These are phyloP conservation scores for Zeugodacus cucurbitae DNA, from an alignment of 1,140 invertebrate species.

Conservation along the genomic window DNA sequence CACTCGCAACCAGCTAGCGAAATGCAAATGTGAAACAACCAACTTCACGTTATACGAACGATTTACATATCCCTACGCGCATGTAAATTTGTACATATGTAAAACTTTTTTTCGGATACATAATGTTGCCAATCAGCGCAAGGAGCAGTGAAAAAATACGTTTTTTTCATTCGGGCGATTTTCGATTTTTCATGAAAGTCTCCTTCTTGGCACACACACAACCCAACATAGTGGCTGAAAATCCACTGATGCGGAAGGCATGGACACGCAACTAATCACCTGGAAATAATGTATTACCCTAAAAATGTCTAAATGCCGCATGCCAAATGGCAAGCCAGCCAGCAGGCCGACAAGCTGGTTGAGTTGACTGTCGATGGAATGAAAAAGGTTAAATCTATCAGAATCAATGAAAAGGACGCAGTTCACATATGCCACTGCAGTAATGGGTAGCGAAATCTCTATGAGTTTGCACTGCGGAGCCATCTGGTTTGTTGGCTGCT, in stretches of 20 bases:
- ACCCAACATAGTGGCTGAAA: constrained; percentile 8
- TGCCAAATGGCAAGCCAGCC: neutral
- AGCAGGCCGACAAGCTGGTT: neutral
- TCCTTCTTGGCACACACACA: neutral
- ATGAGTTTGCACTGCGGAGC: neutral
- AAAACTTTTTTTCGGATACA: neutral
- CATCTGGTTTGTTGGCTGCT: neutral
- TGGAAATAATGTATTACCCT: constrained; percentile 56
- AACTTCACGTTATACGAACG: neutral
- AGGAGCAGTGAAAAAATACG: neutral
- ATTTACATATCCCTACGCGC: neutral
- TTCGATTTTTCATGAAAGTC: neutral
- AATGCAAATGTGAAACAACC: constrained; percentile 2
- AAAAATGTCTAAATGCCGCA: constrained; percentile 37
- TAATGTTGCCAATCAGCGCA: neutral
- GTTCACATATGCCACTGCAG: neutral
- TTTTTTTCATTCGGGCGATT: neutral
- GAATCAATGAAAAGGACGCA: neutral
- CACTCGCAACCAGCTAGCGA: neutral
- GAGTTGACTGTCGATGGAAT: neutral
- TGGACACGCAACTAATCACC: constrained; percentile 61
- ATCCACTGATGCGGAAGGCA: constrained; percentile 56
- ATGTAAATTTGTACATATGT: neutral
- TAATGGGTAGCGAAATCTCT: neutral
- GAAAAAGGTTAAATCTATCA: constrained; percentile 3